Evolutionary conservation across 2,888 invertebrate species (phyloP).

Genomic region (Apodemia mormo): DNA sequence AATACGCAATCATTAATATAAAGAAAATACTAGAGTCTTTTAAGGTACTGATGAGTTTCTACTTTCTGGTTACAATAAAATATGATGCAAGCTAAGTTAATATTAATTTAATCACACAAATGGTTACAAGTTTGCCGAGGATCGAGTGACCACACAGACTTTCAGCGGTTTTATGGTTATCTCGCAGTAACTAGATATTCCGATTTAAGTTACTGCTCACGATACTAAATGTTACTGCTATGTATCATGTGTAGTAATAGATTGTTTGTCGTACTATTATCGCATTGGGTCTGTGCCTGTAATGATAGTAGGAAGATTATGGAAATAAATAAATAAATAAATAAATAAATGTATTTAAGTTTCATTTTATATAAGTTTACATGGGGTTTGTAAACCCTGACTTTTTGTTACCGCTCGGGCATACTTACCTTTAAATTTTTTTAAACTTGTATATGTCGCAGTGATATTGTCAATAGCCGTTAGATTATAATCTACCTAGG

Average conservation of each 20-base stretch:
- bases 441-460: too few relatives aligned
- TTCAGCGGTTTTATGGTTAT: conserved; percentile 22
- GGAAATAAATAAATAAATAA: too few relatives aligned
- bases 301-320: too few relatives aligned
- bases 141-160: conserved; percentile 11
- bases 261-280: too few relatives aligned
- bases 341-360: background rate
- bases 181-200: conserved; percentile 22
- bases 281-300: too few relatives aligned
- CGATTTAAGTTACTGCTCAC: conserved; percentile 8
- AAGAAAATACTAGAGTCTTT: background rate
- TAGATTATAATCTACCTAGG: too few relatives aligned
- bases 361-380: background rate
- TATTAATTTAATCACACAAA: conserved; percentile 10
- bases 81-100: conserved; percentile 6
- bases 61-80: background rate
- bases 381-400: background rate
- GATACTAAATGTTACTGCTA: background rate
- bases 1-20: background rate
- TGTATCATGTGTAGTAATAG: too few relatives aligned
- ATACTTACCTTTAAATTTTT: too few relatives aligned
- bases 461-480: too few relatives aligned
- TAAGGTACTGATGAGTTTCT: background rate
- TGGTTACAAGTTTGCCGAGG: background rate
- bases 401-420: background rate